Evolutionary conservation across 2,888 invertebrate genomes (phyloP), one percentile per base, ranked within the genome.

Genomic region (Synanthedon tipuliformis): DNA sequence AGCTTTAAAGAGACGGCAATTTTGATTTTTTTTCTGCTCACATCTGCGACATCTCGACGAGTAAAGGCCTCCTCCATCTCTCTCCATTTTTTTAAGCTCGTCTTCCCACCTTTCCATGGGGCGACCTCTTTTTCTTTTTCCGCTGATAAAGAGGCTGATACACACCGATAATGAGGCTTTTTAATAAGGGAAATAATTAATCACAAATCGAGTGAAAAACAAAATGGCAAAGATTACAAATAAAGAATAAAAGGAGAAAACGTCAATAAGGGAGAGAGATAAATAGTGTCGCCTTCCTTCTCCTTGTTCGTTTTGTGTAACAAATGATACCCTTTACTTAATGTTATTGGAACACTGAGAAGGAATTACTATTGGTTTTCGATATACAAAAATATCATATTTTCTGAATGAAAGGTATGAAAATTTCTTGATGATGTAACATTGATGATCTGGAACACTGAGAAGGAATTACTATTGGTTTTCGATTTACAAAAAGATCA

Each of bases 261-360:
- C 63, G 59, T 60, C 63, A 62, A 68, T 68, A 66, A 63, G 59
- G 54, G 59, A 59, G 58, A 51, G 60, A 62, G 65, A 73, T 59
- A 61, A 66, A 70, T 64, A 56, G 55, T 53, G 56, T 55, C 53
- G 55, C 53, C 49, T 53, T 52, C 53, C 58, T 57, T 58, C 57
- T 57, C 55, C 56, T 59, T 55, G 57, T 63, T 61, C 59, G 56
- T 59, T 55, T 55, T 54, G 51, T 54, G 59, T 69, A 62, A 73
- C 63, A 71, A 74, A 75, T 69, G 65, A 64, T 60, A 71, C 65
- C 68, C 66, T 73, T 71, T 69, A 69, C 69, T 69, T 69, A 69
- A 68, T 66, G 66, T 68, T 71, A 71, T 70, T 69, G 66, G 64
- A 61, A 51, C 59, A 55, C 54, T 48, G 45, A 45, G 11, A 13